Conservation (phyloP, 2,888 invertebrate species). For the Sarcophaga rosellei region DNA sequence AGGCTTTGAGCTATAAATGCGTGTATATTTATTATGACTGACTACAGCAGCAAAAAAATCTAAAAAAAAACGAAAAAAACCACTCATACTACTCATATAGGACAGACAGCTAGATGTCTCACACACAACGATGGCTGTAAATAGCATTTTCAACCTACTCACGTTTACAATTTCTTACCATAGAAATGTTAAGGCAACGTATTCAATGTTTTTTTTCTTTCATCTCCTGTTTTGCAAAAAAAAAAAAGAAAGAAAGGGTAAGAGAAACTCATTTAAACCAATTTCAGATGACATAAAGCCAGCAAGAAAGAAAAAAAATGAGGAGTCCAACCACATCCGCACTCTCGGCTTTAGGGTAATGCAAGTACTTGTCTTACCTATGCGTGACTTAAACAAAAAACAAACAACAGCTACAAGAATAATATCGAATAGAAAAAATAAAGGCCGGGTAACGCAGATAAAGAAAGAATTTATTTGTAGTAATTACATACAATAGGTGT, state of each 20-base stretch:
- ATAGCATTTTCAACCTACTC: conserved; percentile 62
- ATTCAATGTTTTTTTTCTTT: conserved; percentile 8
- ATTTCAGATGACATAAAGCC: conserved; percentile 48
- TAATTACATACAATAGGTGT: conserved; percentile 37
- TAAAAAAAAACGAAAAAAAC: background rate
- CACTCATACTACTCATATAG: too few relatives aligned
- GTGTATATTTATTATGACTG: conserved; percentile 60
- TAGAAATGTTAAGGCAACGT: conserved; percentile 35
- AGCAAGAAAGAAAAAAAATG: background rate
- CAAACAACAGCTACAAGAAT: background rate
- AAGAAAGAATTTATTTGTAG: conserved; percentile 9
- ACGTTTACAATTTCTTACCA: conserved; percentile 49
- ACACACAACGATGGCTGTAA: conserved; percentile 35
- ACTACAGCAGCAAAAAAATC: conserved; percentile 12
- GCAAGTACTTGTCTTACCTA: background rate
- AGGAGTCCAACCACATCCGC: background rate
- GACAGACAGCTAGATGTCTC: conserved; percentile 14
- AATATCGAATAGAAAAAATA: background rate
- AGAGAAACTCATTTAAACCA: conserved; percentile 31
- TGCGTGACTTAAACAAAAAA: background rate
- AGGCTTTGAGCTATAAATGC: conserved; percentile 63
- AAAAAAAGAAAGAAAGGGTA: conserved; percentile 12
- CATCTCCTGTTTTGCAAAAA: background rate
- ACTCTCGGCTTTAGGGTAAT: background rate
- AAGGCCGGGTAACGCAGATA: background rate